Conservation (phyloP, 2,888 invertebrate species). For the Leptinotarsa juncta region DNA sequence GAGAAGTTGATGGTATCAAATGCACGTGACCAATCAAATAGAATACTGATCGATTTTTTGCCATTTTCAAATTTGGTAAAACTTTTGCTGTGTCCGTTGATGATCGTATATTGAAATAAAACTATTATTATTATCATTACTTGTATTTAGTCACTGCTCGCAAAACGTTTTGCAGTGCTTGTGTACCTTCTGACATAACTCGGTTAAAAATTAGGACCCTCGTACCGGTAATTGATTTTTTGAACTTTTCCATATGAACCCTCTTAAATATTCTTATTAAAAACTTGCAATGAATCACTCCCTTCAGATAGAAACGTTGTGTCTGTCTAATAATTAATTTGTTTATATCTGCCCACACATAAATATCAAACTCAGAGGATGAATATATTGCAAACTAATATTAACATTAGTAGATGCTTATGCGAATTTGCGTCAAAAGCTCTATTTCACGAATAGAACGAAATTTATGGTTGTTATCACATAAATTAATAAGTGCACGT, state of each 20-base stretch:
- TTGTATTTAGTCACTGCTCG: no score
- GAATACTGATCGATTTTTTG: no score
- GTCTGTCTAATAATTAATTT: conserved; percentile 13
- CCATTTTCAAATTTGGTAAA: no score
- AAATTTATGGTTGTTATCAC: conserved; percentile 50
- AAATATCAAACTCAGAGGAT: conserved; percentile 29
- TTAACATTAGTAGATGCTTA: conserved; percentile 43
- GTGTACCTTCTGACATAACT: not conserved
- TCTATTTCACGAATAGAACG: conserved; percentile 38
- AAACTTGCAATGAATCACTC: conserved; percentile 8
- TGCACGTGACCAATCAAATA: no score
- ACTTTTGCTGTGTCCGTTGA: no score
- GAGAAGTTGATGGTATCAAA: no score
- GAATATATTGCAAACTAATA: conserved; percentile 37
- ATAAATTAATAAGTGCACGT: conserved; percentile 40
- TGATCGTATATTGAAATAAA: no score
- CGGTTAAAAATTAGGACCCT: not conserved
- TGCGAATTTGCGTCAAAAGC: conserved; percentile 49
- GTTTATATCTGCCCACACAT: conserved; percentile 32
- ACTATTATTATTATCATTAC: no score
- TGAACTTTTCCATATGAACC: not conserved
- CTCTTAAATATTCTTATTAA: not conserved
- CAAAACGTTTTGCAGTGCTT: no score
- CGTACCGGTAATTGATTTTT: not conserved
- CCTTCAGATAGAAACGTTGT: not conserved